phyloP scores from a whole-genome alignment of 2,113 vertebrate species.

The Bungarus multicinctus region DNA sequence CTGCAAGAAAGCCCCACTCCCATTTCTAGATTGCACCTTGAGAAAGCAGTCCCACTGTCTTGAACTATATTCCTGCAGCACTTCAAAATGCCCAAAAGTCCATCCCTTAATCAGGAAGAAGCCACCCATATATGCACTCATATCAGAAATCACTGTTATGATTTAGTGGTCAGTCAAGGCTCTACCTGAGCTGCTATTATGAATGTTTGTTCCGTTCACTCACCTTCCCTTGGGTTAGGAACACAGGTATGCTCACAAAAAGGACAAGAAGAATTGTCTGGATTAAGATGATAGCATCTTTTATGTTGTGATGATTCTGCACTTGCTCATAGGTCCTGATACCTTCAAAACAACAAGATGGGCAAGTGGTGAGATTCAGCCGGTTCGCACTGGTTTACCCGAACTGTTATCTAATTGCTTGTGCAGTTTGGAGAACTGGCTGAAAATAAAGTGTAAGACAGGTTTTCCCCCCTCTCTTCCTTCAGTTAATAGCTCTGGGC shows the following conservation, averaged over 20 bases:
- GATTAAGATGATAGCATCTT: constrained; percentile 84
- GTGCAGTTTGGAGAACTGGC: too few species aligned
- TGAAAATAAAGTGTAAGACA: too few species aligned
- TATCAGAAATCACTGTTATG: background rate
- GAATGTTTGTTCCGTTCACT: constrained; percentile 28
- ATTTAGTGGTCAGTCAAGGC: background rate
- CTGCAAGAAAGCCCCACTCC: too few species aligned
- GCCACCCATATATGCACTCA: background rate
- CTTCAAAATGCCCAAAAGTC: background rate
- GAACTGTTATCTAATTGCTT: too few species aligned
- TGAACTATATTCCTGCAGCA: too few species aligned
- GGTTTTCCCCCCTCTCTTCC: too few species aligned
- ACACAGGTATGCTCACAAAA: constrained; percentile 68
- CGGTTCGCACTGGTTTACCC: too few species aligned
- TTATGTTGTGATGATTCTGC: constrained; percentile 69
- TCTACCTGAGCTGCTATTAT: background rate
- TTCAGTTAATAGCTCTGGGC: too few species aligned
- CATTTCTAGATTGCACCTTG: too few species aligned
- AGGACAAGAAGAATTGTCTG: constrained; percentile 81
- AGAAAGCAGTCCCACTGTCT: too few species aligned
- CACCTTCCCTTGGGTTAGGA: constrained; percentile 77
- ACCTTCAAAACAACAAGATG: constrained; percentile 50
- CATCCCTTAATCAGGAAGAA: background rate
- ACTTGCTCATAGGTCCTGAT: constrained; percentile 3
- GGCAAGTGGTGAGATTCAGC: background rate